Base-by-base conservation (phyloP, 1,140 invertebrate species). In the Ceratina japonica region DNA sequence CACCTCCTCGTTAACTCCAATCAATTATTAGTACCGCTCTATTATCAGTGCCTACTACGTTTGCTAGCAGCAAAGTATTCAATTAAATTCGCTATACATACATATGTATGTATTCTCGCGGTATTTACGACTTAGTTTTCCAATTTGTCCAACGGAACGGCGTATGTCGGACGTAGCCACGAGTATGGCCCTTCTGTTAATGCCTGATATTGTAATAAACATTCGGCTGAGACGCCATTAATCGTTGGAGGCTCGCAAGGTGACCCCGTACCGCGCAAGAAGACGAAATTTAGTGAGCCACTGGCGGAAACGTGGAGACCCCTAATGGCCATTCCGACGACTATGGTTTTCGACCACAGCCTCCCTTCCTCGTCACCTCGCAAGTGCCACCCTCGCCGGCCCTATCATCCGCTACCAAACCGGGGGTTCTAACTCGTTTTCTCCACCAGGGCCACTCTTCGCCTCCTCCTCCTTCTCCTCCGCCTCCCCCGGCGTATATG, bases 271-370 rank as follows among this genome's bases (percentile, higher is more conserved):
- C 69, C 81, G 82, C 65, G 83, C 88, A 91, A 89, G 88, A 87
- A 90, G 89, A 80, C 82, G 85, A 91, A 91, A 92, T 92, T 92
- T 91, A 92, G 91, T 91, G 87, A 91, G 91, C 91, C 87, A 92
- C 90, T 92, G 86, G 87, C 72, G 87, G 88, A 86, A 89, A 86
- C 85, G 84, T 86, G 61, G 85, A 91, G 88, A 90, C 89, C 90
- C 88, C 89, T 92, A 92, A 92, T 92, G 90, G 91, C 90, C 90
- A 91, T 90, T 88, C 88, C 90, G 84, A 88, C 88, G 90, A 87
- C 88, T 90, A 87, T 86, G 88, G 86, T 86, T 78, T 81, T 88
- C 87, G 88, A 89, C 89, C 88, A 80, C 89, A 87, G 82, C 65
- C 82, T 81, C 75, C 74, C 54, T 81, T 65, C 82, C 49, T 24